A percentile compares a stretch with the other conserved stretches of the same genome.
phyloP scores from a whole-genome alignment of 2,113 vertebrate species.

The Sebastes fasciatus region DNA sequence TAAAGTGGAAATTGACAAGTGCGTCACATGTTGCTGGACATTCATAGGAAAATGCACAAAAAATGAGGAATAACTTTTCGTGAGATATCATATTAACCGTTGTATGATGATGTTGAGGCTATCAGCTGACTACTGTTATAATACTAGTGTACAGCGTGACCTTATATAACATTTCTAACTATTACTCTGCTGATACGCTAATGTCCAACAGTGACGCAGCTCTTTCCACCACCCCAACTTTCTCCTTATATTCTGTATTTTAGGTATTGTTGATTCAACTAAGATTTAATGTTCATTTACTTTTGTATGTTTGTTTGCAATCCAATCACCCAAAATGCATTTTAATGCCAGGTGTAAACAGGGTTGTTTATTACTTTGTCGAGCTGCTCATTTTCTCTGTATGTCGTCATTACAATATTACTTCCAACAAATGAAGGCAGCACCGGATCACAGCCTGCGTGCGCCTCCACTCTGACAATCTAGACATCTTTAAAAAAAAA shows the following conservation, averaged over 20 bases:
- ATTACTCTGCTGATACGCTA: background rate
- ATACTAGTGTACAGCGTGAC: background rate
- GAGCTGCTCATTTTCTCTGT: background rate
- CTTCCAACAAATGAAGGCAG: background rate
- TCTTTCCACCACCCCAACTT: background rate
- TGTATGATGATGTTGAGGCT: background rate
- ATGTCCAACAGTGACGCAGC: background rate
- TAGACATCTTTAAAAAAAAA: background rate
- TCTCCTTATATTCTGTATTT: no score
- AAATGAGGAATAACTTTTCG: no score
- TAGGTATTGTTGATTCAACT: background rate
- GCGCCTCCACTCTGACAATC: background rate
- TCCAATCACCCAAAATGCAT: background rate
- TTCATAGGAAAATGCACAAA: no score
- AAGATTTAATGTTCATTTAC: background rate
- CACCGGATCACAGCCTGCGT: conserved; percentile 7
- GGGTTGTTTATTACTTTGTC: background rate
- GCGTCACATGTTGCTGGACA: no score
- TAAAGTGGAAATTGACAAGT: no score
- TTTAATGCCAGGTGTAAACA: background rate
- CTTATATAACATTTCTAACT: background rate
- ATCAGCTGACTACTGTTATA: background rate
- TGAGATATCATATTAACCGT: no score
- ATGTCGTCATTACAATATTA: background rate
- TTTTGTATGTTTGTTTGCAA: background rate